Evolutionary conservation across 2,888 invertebrate genomes (phyloP).

Genomic region (Drosophila monieri): DNA sequence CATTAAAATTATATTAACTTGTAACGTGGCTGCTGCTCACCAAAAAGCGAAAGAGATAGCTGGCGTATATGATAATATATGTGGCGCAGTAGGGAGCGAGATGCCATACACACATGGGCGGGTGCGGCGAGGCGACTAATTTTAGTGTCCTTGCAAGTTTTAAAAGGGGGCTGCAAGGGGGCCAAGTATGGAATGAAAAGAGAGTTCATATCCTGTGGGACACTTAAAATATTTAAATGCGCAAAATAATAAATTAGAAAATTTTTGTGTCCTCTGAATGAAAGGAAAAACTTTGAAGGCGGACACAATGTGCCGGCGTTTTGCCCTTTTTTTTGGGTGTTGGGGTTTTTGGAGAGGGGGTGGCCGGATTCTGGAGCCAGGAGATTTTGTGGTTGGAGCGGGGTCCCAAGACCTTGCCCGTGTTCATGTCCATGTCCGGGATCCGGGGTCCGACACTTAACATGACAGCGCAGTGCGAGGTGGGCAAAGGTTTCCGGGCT

Average conservation of each 20-base stretch:
- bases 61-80: background rate
- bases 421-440: slow-evolving; percentile 26
- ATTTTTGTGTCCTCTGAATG: slow-evolving; percentile 50
- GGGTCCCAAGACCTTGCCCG: slow-evolving; percentile 26
- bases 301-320: slow-evolving; percentile 23
- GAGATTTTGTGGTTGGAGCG: slow-evolving; percentile 18
- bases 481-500: slow-evolving; percentile 19
- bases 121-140: slow-evolving; percentile 62
- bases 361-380: slow-evolving; percentile 4
- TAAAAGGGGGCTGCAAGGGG: slow-evolving; percentile 36
- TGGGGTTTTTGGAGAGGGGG: slow-evolving; percentile 1
- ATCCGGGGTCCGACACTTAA: slow-evolving; percentile 60
- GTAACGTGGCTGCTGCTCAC: slow-evolving; percentile 64
- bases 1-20: slow-evolving; percentile 81
- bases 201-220: slow-evolving; percentile 68
- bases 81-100: background rate
- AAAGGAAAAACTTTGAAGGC: slow-evolving; percentile 48
- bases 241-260: slow-evolving; percentile 80
- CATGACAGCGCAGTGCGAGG: slow-evolving; percentile 55
- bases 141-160: slow-evolving; percentile 78
- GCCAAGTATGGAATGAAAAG: slow-evolving; percentile 22
- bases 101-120: slow-evolving; percentile 21
- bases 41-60: slow-evolving; percentile 26
- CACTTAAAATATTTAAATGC: slow-evolving; percentile 81
- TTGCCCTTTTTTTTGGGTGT: slow-evolving; percentile 4